Base-by-base conservation (phyloP, 1,140 invertebrate species). In the Bombus confusus region DNA sequence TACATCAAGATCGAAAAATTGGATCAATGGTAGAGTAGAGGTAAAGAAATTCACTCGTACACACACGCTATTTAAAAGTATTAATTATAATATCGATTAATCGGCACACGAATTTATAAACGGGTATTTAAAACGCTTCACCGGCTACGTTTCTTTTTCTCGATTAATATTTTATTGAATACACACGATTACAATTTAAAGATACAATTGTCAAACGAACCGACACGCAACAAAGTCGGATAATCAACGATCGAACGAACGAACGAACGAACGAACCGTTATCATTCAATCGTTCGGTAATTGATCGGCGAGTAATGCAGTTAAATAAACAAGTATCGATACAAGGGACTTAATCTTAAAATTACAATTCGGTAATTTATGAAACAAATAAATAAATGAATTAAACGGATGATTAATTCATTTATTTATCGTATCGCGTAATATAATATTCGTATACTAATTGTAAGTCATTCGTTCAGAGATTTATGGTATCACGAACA, bases 331-430 rank as follows among this genome's bases (percentile, higher is more conserved):
- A 57, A 31, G 5, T 31, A 12, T 57, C 4, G 22, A 73, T 28
- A 47, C 10, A 37, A 59, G 4, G n/a, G 25, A 28, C 22, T 28
- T 39, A 34, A 59, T 41, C 64, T 76, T 76, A 84, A 79, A 31
- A 64, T 59, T 71, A 62, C 28, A 72, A 52, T 28, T 47, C 8
- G 12, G 2, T 28, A 22, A 85, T 43, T 47, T 41, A 15, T 18
- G 2, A 62, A 72, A 8, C 12, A 59, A 80, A 72, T 85, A 80
- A 31, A 85, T 85, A 34, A 85, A 80, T 6, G 39, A 85, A 85
- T 80, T 43, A 43, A 85, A 62, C 9, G 1, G 10, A 39, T 0
- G 2, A 25, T 85, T 41, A 59, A 80, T 80, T 80, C 66, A 31
- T 72, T 85, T 59, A 80, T 85, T 13, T 73, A 83, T 83, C 18